Evolutionary conservation across 2,888 invertebrate species (phyloP).

Genomic region (Teleogryllus oceanicus): DNA sequence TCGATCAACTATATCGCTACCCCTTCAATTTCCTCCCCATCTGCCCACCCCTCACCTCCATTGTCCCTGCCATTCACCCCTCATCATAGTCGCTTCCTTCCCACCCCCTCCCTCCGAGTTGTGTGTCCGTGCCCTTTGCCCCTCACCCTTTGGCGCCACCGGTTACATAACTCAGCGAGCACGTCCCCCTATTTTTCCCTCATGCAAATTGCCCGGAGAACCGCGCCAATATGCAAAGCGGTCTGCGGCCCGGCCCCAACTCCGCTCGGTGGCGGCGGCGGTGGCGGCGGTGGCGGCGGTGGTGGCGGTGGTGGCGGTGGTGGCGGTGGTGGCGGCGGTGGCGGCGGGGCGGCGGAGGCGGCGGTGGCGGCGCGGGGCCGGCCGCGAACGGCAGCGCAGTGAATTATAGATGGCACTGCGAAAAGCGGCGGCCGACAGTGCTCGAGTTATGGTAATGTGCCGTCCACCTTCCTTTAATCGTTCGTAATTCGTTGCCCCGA

Average conservation of each 20-base stretch:
- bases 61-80: too few species aligned
- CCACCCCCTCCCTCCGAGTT: neutral
- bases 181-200: neutral
- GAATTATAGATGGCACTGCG: neutral
- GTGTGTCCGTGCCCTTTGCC: neutral
- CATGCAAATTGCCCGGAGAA: neutral
- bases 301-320: neutral
- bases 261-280: neutral
- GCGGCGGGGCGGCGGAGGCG: neutral
- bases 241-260: neutral
- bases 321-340: neutral
- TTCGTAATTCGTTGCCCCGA: neutral
- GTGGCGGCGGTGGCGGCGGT: neutral
- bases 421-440: neutral
- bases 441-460: neutral
- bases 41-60: too few species aligned
- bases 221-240: constrained; percentile 11
- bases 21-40: too few species aligned
- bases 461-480: neutral
- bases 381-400: neutral
- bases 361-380: neutral
- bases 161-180: constrained; percentile 18
- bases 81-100: too few species aligned
- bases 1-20: too few species aligned
- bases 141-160: neutral